Evolutionary conservation across 2,113 vertebrate genomes (phyloP), one percentile per base, ranked within the genome.

Genomic region (Cottus gobio): DNA sequence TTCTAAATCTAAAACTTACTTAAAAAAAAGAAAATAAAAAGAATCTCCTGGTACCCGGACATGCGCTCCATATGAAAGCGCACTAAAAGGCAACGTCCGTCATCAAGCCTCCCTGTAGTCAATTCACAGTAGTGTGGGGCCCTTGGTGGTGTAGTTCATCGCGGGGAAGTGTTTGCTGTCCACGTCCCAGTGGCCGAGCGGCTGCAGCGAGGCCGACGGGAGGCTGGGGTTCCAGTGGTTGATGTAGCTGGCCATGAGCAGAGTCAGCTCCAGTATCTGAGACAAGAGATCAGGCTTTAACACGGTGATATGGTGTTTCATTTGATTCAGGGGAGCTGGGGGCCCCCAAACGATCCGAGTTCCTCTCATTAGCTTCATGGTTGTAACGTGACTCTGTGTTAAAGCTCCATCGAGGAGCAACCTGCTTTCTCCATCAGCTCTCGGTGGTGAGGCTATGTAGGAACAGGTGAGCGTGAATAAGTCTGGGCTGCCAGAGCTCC

Each of bases 181-280:
- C 0, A 91, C 88, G 75, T 96, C 95, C 94, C 95, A 94, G 75
- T 85, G 90, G 7, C 61, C 83, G 61, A 16, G 90, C 37, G 92
- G 85, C 74, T 93, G 93, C 22, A 69, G 78, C 26, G 26, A 63
- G 1, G 84, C 85, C 5, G 86, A 24, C 2, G 92, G 90, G 26
- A 90, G 85, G 11, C 89, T 84, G 79, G 91, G 90, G 0, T 77
- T 95, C 89, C 86, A 93, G 92, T 91, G 95, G 95, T 97, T 97
- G 74, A 97, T 96, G 76, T 97, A 97, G 91, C 95, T 96, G 86
- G 95, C 96, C 92, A 97, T 96, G 83, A 97, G 95, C 75, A 97
- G 94, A 18, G 96, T 97, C 92, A 97, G 89, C 91, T 97, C 96
- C 93, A 96, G 93, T 48, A 97, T 96, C 97, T 97, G 90, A 36